phyloP scores from a whole-genome alignment of 2,888 invertebrate species.

The Cephus nigrinus region DNA sequence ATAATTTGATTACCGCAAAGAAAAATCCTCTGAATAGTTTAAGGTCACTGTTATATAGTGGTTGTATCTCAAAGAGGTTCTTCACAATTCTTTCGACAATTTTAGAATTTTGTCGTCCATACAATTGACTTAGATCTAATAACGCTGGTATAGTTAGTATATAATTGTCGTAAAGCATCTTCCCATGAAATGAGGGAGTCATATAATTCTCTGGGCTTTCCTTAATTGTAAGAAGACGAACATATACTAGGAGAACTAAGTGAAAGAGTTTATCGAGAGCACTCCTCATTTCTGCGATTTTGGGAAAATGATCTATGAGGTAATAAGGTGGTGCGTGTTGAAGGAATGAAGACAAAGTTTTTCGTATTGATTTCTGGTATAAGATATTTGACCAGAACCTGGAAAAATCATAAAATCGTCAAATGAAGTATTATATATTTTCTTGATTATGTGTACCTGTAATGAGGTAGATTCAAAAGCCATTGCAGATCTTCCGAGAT shows the following conservation, averaged over 20 bases:
- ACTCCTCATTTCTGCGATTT: slow-evolving; percentile 66
- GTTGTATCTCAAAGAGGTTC: slow-evolving; percentile 75
- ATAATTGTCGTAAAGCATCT: slow-evolving; percentile 81
- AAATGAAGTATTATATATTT: background rate
- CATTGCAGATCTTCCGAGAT: slow-evolving; percentile 77
- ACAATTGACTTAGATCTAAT: slow-evolving; percentile 81
- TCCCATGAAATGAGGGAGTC: slow-evolving; percentile 73
- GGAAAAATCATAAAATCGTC: slow-evolving; percentile 22
- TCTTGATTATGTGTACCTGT: slow-evolving; percentile 67
- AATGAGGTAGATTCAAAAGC: slow-evolving; percentile 76
- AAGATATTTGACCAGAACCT: slow-evolving; percentile 82
- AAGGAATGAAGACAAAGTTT: slow-evolving; percentile 77
- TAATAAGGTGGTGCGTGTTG: slow-evolving; percentile 80
- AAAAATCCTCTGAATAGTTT: slow-evolving; percentile 69
- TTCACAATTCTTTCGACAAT: slow-evolving; percentile 75
- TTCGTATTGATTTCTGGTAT: slow-evolving; percentile 74
- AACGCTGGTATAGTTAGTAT: slow-evolving; percentile 86
- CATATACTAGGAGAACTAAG: slow-evolving; percentile 76
- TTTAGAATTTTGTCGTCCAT: slow-evolving; percentile 74
- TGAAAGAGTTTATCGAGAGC: slow-evolving; percentile 71
- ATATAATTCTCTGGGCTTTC: slow-evolving; percentile 73
- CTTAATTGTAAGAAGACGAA: slow-evolving; percentile 82
- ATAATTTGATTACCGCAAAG: slow-evolving; percentile 62
- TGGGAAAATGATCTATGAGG: slow-evolving; percentile 65
- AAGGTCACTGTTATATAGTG: slow-evolving; percentile 75